Conservation (phyloP, 1,140 invertebrate genomes). For the Dreissena polymorpha region DNA sequence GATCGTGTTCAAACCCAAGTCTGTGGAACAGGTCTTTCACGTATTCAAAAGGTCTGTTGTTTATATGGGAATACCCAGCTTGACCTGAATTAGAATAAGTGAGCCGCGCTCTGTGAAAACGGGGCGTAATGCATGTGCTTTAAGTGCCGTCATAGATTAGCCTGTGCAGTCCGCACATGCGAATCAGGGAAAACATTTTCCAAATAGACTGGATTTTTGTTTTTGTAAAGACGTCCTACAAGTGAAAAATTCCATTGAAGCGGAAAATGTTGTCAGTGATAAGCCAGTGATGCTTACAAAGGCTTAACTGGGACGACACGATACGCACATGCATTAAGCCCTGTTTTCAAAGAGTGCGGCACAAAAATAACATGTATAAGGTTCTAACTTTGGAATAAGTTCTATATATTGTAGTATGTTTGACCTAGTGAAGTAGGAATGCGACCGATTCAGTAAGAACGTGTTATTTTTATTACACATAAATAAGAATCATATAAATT, state of each 20-base stretch:
- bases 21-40: conserved; percentile 40
- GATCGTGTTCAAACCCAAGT: conserved; percentile 52
- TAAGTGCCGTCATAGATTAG: background rate
- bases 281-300: no score
- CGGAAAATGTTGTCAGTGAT: background rate
- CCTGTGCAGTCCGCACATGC: background rate
- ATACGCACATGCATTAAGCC: no score
- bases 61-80: conserved; percentile 51
- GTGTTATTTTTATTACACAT: no score
- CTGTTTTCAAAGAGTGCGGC: no score
- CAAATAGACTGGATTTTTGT: background rate
- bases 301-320: no score
- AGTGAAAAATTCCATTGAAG: background rate
- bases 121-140: background rate
- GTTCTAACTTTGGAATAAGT: no score
- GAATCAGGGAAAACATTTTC: background rate
- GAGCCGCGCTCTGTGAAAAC: background rate
- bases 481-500: no score
- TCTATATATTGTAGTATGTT: no score
- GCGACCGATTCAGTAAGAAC: no score
- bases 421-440: no score
- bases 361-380: no score
- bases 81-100: conserved; percentile 17
- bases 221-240: background rate
- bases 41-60: conserved; percentile 51